Evolutionary conservation across 2,113 vertebrate genomes (phyloP).

Genomic region (Alexandromys fortis): DNA sequence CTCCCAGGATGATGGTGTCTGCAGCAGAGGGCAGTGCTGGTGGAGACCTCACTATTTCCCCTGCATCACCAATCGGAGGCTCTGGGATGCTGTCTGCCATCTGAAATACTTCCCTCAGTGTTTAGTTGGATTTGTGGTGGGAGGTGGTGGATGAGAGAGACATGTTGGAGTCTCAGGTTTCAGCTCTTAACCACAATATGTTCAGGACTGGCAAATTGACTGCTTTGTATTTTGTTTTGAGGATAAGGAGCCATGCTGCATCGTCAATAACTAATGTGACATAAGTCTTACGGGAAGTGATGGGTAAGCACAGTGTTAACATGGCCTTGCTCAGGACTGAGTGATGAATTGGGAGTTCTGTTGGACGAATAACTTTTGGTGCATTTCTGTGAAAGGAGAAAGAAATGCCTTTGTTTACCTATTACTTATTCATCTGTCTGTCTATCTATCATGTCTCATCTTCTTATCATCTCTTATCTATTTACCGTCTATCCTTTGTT

Average conservation of each 20-base stretch:
- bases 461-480: neutral
- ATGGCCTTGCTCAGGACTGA: neutral
- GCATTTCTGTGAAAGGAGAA: neutral
- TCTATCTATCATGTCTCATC: neutral
- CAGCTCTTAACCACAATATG: neutral
- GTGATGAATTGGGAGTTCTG: accelerated
- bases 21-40: neutral
- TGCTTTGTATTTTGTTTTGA: neutral
- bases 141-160: neutral
- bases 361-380: neutral
- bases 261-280: neutral
- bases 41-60: constrained; percentile 63
- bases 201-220: neutral
- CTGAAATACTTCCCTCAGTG: constrained; percentile 69
- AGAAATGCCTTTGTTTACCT: neutral
- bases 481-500: neutral
- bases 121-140: constrained; percentile 1
- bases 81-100: constrained; percentile 69
- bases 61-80: constrained; percentile 32
- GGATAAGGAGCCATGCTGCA: neutral
- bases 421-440: neutral
- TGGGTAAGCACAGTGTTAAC: neutral
- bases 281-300: neutral
- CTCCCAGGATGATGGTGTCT: constrained; percentile 67
- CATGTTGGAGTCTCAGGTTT: constrained; percentile 64